phyloP scores from a whole-genome alignment of 2,113 vertebrate genomes.

The Smithornis capensis region DNA sequence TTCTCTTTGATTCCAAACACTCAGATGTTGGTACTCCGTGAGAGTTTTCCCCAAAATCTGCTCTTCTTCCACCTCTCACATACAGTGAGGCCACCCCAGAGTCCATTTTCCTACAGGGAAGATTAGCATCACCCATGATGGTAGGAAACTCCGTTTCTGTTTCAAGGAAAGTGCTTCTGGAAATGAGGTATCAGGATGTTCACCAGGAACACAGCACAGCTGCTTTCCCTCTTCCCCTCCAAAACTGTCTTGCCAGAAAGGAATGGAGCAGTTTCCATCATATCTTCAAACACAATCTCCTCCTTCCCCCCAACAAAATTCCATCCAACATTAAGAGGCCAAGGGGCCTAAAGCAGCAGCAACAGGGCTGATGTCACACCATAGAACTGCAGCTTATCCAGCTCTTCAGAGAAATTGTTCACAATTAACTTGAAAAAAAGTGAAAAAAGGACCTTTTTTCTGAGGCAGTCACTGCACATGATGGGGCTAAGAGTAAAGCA shows the following conservation, averaged over 20 bases:
- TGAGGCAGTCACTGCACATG: not conserved
- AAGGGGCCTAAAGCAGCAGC: not conserved
- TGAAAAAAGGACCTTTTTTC: not conserved
- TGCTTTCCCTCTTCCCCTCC: not conserved
- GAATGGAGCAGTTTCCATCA: not conserved
- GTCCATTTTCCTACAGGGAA: not conserved
- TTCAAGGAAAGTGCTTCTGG: not conserved
- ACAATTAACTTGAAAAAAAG: not conserved
- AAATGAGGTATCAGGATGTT: not conserved
- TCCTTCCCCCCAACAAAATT: not conserved
- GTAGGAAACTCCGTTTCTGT: not conserved
- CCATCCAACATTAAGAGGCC: not conserved
- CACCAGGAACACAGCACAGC: not conserved
- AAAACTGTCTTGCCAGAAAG: not conserved
- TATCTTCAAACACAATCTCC: not conserved
- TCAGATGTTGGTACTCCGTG: not conserved
- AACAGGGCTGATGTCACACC: not conserved
- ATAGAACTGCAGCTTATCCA: not conserved
- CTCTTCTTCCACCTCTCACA: not conserved
- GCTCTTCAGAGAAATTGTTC: not conserved
- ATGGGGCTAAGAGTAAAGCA: not conserved
- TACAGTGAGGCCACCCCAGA: fast-evolving
- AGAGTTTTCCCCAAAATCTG: not conserved
- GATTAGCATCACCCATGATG: not conserved
- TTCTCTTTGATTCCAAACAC: not conserved